A percentile compares a stretch with the other conserved stretches of the same genome.
phyloP scores from a whole-genome alignment of 2,888 invertebrate genomes.

The Drosophila barbarae region DNA sequence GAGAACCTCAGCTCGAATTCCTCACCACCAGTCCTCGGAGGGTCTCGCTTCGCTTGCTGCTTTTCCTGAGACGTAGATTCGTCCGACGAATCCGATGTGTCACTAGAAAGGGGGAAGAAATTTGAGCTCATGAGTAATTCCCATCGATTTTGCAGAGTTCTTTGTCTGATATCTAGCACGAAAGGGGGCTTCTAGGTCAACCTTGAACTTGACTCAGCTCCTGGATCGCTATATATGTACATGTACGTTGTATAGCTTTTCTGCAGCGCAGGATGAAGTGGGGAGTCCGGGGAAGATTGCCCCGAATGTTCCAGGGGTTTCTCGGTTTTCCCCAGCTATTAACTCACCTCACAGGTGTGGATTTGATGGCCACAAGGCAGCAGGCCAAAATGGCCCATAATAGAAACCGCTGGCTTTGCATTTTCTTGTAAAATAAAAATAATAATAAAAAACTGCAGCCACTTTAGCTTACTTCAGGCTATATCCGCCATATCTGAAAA shows the following conservation, averaged over 20 bases:
- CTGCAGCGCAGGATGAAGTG: conserved; percentile 5
- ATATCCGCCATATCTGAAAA: no score
- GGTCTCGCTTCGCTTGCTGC: not conserved
- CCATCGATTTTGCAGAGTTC: conserved; percentile 13
- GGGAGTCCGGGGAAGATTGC: conserved; percentile 6
- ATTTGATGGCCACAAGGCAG: conserved; percentile 12
- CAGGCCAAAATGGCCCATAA: conserved; percentile 26
- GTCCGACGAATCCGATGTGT: conserved; percentile 49
- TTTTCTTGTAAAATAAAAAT: conserved; percentile 33
- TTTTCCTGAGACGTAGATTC: conserved; percentile 60
- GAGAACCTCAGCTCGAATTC: conserved; percentile 8
- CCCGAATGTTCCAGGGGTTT: not conserved
- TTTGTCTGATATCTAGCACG: conserved; percentile 3
- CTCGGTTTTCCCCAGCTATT: not conserved
- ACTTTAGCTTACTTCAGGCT: no score
- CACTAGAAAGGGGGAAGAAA: conserved; percentile 34
- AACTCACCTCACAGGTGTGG: conserved; percentile 37
- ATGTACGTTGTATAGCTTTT: not conserved
- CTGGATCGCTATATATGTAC: not conserved
- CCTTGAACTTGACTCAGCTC: conserved; percentile 60
- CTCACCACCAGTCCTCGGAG: not conserved
- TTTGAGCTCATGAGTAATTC: conserved; percentile 22
- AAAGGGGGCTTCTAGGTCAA: conserved; percentile 35
- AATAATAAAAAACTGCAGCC: conserved; percentile 37
- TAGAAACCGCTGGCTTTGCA: conserved; percentile 29